Percentiles rank a stretch among this genome's conserved stretches.
phyloP scores from a whole-genome alignment of 2,888 invertebrate genomes.

The Megamerina dolium region DNA sequence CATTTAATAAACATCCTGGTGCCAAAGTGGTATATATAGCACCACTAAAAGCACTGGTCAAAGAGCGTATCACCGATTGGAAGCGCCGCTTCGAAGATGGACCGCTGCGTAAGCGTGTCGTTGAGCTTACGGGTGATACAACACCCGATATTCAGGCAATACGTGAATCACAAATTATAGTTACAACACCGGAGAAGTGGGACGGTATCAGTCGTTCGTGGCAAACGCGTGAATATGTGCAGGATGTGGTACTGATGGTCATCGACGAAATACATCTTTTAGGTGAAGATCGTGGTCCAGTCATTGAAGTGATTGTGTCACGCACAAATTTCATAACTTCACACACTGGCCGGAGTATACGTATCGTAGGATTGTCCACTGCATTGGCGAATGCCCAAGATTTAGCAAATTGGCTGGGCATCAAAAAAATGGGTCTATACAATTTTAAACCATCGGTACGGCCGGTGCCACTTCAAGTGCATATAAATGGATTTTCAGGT shows the following conservation, averaged over 20 bases:
- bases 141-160: slow-evolving; percentile 81
- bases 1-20: slow-evolving; percentile 74
- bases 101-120: slow-evolving; percentile 69
- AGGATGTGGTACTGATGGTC: slow-evolving; percentile 82
- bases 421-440: slow-evolving; percentile 82
- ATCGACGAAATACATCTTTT: slow-evolving; percentile 98
- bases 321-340: slow-evolving; percentile 93
- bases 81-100: slow-evolving; percentile 67
- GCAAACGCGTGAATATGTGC: slow-evolving; percentile 94
- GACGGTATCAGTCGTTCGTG: slow-evolving; percentile 98
- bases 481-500: slow-evolving; percentile 92
- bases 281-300: slow-evolving; percentile 83
- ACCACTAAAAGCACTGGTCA: slow-evolving; percentile 93
- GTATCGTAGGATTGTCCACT: slow-evolving; percentile 93
- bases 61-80: slow-evolving; percentile 97
- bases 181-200: slow-evolving; percentile 99
- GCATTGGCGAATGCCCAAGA: slow-evolving; percentile 97
- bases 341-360: slow-evolving; percentile 72
- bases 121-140: slow-evolving; percentile 92
- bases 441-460: slow-evolving; percentile 97
- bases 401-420: slow-evolving; percentile 93
- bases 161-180: slow-evolving; percentile 80
- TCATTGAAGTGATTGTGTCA: slow-evolving; percentile 95
- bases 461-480: slow-evolving; percentile 88
- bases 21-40: slow-evolving; percentile 95